Percentiles rank a stretch among this genome's conserved stretches.
Evolutionary conservation across 2,797 vertebrate species (phyloP).

Genomic region (Alectoris magna): DNA sequence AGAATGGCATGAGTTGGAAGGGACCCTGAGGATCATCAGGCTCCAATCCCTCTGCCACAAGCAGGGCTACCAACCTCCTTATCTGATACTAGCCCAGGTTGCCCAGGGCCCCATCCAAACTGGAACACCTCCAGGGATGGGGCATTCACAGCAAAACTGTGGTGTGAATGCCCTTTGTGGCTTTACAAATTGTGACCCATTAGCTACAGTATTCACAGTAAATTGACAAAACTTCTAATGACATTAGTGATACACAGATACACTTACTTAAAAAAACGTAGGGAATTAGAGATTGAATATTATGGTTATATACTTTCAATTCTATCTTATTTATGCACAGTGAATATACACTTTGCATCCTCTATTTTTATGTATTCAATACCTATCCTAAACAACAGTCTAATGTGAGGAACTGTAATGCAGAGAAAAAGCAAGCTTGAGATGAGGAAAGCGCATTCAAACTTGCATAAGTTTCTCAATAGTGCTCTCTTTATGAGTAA

Average conservation of each 20-base stretch:
- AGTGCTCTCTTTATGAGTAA: neutral
- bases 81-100: too few species aligned
- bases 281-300: neutral
- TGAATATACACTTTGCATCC: neutral
- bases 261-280: neutral
- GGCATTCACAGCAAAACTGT: too few species aligned
- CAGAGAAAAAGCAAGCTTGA: neutral
- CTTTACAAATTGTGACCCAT: neutral
- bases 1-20: too few species aligned
- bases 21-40: too few species aligned
- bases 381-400: rapidly evolving
- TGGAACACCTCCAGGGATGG: too few species aligned
- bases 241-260: neutral
- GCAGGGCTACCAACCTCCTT: too few species aligned
- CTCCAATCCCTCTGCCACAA: too few species aligned
- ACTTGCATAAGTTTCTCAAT: neutral
- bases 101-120: too few species aligned
- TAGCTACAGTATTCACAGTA: neutral
- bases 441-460: neutral
- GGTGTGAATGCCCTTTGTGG: too few species aligned
- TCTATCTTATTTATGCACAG: neutral
- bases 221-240: neutral
- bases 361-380: neutral
- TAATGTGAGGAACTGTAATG: neutral
- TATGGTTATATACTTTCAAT: neutral